Conservation (phyloP, 2,113 vertebrate genomes). For the Panthera tigris region DNA sequence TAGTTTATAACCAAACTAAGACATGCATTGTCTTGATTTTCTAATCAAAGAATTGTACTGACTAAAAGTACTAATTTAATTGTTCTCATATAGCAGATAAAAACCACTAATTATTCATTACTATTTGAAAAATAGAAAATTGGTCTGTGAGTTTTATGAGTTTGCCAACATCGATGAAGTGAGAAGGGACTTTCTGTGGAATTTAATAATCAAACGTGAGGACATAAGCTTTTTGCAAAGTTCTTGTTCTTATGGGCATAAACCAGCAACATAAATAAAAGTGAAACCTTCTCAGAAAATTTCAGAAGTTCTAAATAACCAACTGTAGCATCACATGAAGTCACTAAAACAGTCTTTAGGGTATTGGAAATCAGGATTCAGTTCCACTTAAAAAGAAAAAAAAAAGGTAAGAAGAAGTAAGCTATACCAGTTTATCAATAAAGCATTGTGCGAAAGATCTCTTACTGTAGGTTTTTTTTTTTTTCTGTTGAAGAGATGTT, state of each 20-base stretch:
- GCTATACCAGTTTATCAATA: not conserved
- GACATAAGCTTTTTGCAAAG: not conserved
- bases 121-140: not conserved
- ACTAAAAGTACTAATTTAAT: not conserved
- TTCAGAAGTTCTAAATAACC: constrained; percentile 7
- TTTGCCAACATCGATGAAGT: not conserved
- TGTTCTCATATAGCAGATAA: constrained; percentile 34
- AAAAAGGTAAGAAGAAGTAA: not conserved
- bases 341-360: not conserved
- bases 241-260: not conserved
- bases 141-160: not conserved
- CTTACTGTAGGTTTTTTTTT: not conserved
- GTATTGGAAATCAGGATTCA: not conserved
- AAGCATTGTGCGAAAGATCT: not conserved
- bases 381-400: not conserved
- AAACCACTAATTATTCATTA: not conserved
- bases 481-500: not conserved
- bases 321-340: not conserved
- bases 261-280: not conserved
- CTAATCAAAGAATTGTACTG: not conserved
- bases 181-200: not conserved
- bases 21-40: not conserved
- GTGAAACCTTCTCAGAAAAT: not conserved
- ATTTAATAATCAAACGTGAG: not conserved
- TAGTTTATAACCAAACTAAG: not conserved